Evolutionary conservation across 2,888 invertebrate species (phyloP).

Genomic region (Lepeophtheirus nordmannii): DNA sequence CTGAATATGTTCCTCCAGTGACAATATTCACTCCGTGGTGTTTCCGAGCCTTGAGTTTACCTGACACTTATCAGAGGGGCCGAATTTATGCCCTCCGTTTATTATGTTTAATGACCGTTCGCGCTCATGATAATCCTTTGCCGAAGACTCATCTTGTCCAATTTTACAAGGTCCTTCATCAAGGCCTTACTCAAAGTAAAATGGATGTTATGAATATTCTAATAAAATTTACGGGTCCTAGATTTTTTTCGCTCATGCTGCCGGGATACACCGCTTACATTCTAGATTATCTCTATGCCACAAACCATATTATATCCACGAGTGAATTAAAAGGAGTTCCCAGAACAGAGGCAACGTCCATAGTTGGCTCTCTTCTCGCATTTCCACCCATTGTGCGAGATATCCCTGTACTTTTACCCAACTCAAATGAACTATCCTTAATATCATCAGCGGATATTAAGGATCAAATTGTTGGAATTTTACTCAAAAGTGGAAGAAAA

Average conservation of each 20-base stretch:
- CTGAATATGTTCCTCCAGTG: constrained; percentile 63
- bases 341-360: constrained; percentile 72
- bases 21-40: constrained; percentile 85
- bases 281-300: constrained; percentile 75
- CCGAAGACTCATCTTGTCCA: constrained; percentile 58
- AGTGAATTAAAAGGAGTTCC: constrained; percentile 47
- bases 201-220: constrained; percentile 36
- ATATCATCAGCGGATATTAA: constrained; percentile 58
- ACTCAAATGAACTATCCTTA: constrained; percentile 42
- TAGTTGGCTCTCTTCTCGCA: constrained; percentile 69
- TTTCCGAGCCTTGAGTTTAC: constrained; percentile 62
- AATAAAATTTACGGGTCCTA: constrained; percentile 25
- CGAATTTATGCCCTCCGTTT: constrained; percentile 71
- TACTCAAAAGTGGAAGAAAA: constrained; percentile 67
- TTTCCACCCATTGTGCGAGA: constrained; percentile 38
- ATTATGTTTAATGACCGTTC: constrained; percentile 60
- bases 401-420: constrained; percentile 49
- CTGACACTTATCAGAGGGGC: constrained; percentile 55
- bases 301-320: constrained; percentile 66
- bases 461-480: constrained; percentile 44
- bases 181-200: constrained; percentile 45
- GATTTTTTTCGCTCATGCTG: constrained; percentile 47
- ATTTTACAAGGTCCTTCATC: constrained; percentile 71
- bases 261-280: constrained; percentile 74
- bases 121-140: constrained; percentile 57